Conservation (phyloP, 2,888 invertebrate genomes). For the Pammene fasciana region DNA sequence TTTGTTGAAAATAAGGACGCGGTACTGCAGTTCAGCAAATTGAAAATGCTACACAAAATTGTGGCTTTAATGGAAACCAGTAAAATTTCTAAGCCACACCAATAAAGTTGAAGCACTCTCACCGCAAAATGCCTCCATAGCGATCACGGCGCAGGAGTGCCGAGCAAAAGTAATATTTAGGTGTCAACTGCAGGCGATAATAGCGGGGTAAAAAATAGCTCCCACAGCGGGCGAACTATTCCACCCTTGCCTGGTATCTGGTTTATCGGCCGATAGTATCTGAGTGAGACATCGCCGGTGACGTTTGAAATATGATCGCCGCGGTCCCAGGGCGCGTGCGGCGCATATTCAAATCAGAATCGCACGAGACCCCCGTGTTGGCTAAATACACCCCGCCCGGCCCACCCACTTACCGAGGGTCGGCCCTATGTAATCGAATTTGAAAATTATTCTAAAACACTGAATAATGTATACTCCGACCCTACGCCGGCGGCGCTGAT, state of each 20-base stretch:
- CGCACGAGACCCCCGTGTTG: constrained; percentile 82
- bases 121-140: constrained; percentile 71
- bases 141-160: constrained; percentile 50
- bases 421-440: constrained; percentile 84
- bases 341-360: constrained; percentile 82
- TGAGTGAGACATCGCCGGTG: constrained; percentile 83
- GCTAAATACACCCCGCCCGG: constrained; percentile 82
- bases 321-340: constrained; percentile 79
- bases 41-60: constrained; percentile 17
- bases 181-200: constrained; percentile 82
- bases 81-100: constrained; percentile 62
- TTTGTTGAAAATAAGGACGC: not conserved
- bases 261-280: constrained; percentile 82
- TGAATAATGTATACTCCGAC: constrained; percentile 82
- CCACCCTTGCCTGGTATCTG: constrained; percentile 78
- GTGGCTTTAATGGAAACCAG: constrained; percentile 39
- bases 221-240: constrained; percentile 69
- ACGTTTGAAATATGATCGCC: constrained; percentile 84
- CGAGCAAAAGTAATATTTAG: constrained; percentile 80
- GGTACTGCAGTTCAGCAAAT: constrained; percentile 6
- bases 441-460: constrained; percentile 84
- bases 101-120: constrained; percentile 74
- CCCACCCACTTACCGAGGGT: constrained; percentile 81
- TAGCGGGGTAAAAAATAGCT: constrained; percentile 80
- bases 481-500: constrained; percentile 74